Conservation (phyloP, 2,113 vertebrate genomes). For the Chlorodrepanis virens region DNA sequence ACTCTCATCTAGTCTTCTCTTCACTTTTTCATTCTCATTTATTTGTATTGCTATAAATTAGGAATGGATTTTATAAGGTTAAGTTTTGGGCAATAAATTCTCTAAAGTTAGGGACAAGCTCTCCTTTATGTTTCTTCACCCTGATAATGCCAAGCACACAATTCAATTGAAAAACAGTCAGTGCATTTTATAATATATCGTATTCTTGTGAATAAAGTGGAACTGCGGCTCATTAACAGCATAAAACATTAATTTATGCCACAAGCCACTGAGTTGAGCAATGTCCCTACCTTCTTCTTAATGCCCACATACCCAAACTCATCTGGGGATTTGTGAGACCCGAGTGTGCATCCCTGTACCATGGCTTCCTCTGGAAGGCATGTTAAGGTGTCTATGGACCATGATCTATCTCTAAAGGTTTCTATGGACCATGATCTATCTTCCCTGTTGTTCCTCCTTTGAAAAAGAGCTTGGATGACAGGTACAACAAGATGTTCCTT, state of each 20-base stretch:
- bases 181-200: neutral
- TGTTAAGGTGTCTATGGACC: no score
- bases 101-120: neutral
- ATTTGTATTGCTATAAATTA: neutral
- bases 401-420: neutral
- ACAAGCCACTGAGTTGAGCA: neutral
- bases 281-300: neutral
- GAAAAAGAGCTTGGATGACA: neutral
- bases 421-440: no score
- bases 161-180: neutral
- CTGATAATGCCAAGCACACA: neutral
- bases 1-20: neutral
- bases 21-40: neutral
- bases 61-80: neutral
- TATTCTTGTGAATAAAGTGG: neutral
- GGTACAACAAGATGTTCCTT: neutral
- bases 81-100: neutral
- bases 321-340: neutral
- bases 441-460: neutral
- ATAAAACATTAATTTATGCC: neutral
- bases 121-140: neutral
- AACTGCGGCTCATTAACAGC: neutral
- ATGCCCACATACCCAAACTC: neutral
- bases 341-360: neutral
- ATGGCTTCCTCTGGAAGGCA: neutral